Evolutionary conservation across 2,797 vertebrate genomes (phyloP), one percentile per base, ranked within the genome.

Genomic region (Anisognathus igniventris): DNA sequence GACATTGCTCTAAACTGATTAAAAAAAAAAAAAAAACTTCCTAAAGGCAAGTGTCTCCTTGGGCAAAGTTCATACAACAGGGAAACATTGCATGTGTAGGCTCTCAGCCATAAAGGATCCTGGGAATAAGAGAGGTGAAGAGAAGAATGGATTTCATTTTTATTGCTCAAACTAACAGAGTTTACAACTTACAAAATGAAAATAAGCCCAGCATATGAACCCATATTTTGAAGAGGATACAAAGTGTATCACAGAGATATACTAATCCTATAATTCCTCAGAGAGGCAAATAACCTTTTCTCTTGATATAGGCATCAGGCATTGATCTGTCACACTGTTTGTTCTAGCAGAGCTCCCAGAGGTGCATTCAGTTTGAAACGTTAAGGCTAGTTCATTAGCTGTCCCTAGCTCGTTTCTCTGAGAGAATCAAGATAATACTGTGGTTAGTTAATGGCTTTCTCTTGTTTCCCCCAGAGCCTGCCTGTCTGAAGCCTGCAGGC

Each of bases 391-490:
- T 99, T 99, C 99, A 99, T 99, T 99, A 99, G 98, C 98, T 97
- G 95, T 98, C 98, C 98, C 98, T 98, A 98, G 98, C 98, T 98
- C 98, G 98, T 98, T 98, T 98, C 98, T 99, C 98, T 96, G 97
- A 98, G 98, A 98, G 98, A 98, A 99, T 99, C 98, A 98, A 98
- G 98, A 98, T 99, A 98, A 99, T 98, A 98, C 98, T 99, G 98
- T 98, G 98, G 98, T 99, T 99, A 99, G 98, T 99, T 99, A 99
- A 99, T 99, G 99, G 98, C 98, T 99, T 99, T 99, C 98, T 99
- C 98, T 98, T 98, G 98, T 99, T 99, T 99, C 98, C 99, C 99
- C 99, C 95, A 98, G 99, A 98, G 99, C 97, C 98, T 96, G 98
- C 97, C 98, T 98, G 98, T 99, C 99, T 99, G 98, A 99, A 98